Conservation (phyloP, 2,113 vertebrate genomes). For the Saccopteryx bilineata region DNA sequence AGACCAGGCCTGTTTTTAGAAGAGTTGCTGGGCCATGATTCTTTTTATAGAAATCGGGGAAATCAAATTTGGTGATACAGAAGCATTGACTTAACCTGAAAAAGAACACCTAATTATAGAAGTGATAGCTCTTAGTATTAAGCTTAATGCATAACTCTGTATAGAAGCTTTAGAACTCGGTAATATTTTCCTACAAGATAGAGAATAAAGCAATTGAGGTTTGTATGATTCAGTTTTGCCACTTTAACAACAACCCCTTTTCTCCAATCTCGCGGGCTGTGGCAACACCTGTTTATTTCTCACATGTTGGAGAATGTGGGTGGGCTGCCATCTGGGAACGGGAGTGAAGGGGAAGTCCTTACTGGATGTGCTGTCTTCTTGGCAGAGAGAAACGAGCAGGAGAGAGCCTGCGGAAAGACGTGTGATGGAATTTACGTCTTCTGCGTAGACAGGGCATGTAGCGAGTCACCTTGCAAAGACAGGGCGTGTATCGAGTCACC, state of each 20-base stretch:
- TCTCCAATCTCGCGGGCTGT: not conserved
- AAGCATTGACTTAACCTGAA: not conserved
- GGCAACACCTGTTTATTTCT: not conserved
- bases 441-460: accelerated
- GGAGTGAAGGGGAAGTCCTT: not conserved
- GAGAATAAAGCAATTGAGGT: not conserved
- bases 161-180: not conserved
- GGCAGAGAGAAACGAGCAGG: not conserved
- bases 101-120: not conserved
- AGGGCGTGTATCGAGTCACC: accelerated
- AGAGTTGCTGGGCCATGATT: not conserved
- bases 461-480: not conserved
- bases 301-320: accelerated
- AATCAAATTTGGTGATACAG: not conserved
- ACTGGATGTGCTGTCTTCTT: too few species aligned
- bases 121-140: not conserved
- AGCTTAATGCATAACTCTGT: not conserved
- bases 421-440: not conserved
- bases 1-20: not conserved
- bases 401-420: not conserved
- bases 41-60: not conserved
- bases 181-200: not conserved
- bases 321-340: not conserved
- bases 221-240: not conserved
- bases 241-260: not conserved